Conservation (phyloP, 1,140 invertebrate genomes). For the Psix sp. region DNA sequence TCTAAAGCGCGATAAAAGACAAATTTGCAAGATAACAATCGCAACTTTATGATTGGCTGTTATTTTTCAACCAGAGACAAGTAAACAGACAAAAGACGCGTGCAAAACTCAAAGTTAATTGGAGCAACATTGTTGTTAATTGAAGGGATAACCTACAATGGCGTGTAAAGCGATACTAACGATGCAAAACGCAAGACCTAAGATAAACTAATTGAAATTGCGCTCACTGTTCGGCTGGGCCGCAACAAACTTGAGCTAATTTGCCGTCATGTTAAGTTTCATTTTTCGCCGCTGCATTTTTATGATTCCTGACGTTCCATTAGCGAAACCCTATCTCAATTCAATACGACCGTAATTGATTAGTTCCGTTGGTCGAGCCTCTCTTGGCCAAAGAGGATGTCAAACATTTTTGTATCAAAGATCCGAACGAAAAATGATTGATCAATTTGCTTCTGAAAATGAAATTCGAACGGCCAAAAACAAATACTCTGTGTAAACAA, state of each 20-base stretch:
- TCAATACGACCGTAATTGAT: constrained; percentile 25
- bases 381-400: not conserved
- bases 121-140: not conserved
- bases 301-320: too few species aligned
- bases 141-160: not conserved
- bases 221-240: not conserved
- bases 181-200: not conserved
- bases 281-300: too few species aligned
- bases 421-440: not conserved
- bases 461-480: too few species aligned
- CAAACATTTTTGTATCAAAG: not conserved
- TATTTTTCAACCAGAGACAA: too few species aligned
- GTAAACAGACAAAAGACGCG: too few species aligned
- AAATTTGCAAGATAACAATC: too few species aligned
- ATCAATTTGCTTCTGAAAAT: not conserved
- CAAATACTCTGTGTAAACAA: too few species aligned
- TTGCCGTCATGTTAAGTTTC: too few species aligned
- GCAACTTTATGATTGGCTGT: too few species aligned
- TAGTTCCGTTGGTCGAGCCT: constrained; percentile 17
- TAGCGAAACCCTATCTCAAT: not conserved
- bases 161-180: not conserved
- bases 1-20: too few species aligned
- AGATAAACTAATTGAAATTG: not conserved
- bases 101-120: too few species aligned
- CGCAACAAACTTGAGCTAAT: too few species aligned